A percentile compares a stretch with the other conserved stretches of the same genome.
Evolutionary conservation across 2,888 invertebrate species (phyloP).

Genomic region (Helicoverpa assulta): DNA sequence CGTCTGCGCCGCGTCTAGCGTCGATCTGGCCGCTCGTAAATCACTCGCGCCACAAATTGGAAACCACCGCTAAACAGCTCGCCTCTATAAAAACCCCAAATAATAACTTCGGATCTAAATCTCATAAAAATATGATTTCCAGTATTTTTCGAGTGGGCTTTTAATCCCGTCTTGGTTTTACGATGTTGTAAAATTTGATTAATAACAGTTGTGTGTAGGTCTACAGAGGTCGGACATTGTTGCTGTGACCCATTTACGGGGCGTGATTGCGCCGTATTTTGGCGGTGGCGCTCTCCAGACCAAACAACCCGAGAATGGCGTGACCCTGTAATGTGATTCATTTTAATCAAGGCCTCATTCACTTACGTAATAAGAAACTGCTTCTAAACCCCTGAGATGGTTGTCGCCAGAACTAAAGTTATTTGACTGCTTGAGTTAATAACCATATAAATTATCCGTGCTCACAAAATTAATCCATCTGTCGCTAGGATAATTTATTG

Average conservation of each 20-base stretch:
- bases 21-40: conserved; percentile 77
- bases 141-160: conserved; percentile 80
- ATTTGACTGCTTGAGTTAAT: conserved; percentile 42
- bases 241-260: conserved; percentile 84
- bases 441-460: conserved; percentile 41
- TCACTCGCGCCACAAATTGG: conserved; percentile 84
- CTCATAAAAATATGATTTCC: conserved; percentile 89
- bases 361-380: conserved; percentile 38
- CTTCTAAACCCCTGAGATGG: conserved; percentile 13
- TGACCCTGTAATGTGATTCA: conserved; percentile 69
- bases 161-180: conserved; percentile 87
- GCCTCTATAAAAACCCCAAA: conserved; percentile 81
- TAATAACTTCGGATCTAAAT: conserved; percentile 88
- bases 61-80: conserved; percentile 82
- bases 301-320: conserved; percentile 74
- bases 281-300: conserved; percentile 81
- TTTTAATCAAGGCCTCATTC: conserved; percentile 68
- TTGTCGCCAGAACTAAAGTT: conserved; percentile 27
- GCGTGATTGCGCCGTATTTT: conserved; percentile 79
- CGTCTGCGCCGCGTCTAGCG: conserved; percentile 84
- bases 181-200: conserved; percentile 88
- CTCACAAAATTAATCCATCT: conserved; percentile 43
- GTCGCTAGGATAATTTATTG: conserved; percentile 37
- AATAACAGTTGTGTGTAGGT: conserved; percentile 82
- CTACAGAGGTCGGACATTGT: conserved; percentile 83